A percentile compares a stretch with the other conserved stretches of the same genome.
Evolutionary conservation across 37 sponge, comb jelly and placozoan genomes (phyloP).

Genomic region (Lycopodina hypogea): DNA sequence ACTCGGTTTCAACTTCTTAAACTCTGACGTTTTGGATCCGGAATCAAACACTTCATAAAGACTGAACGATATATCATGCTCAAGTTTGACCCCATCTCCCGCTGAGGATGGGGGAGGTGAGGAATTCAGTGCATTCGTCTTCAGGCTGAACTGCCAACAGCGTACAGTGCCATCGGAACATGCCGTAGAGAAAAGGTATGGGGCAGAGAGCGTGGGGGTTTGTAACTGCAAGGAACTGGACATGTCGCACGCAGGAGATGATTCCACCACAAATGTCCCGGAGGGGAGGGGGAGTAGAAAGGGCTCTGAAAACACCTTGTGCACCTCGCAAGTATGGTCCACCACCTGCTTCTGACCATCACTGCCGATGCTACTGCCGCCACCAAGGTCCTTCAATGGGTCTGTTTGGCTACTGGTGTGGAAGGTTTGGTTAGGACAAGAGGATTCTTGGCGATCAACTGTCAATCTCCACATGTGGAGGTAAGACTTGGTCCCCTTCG

Average conservation of each 20-base stretch:
- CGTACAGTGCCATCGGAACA: conserved; percentile 68
- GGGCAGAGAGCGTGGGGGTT: conserved; percentile 53
- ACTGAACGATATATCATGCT: neutral
- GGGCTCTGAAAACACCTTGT: conserved; percentile 38
- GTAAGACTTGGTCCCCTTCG: conserved; percentile 10
- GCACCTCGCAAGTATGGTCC: neutral
- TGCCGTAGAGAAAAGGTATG: conserved; percentile 73
- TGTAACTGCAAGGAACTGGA: conserved; percentile 60
- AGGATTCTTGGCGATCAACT: neutral
- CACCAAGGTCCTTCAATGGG: no score
- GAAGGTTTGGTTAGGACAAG: no score
- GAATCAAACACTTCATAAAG: conserved; percentile 57
- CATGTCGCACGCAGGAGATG: conserved; percentile 52
- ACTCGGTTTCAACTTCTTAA: neutral
- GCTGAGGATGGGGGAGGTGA: neutral
- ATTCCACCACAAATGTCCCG: conserved; percentile 23
- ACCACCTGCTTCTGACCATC: neutral
- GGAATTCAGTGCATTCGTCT: no score
- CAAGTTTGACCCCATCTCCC: neutral
- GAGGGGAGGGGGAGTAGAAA: conserved; percentile 48
- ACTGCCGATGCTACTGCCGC: no score
- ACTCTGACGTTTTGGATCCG: neutral
- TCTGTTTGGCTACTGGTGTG: no score
- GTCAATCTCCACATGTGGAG: conserved; percentile 55
- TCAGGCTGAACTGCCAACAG: conserved; percentile 57